Evolutionary conservation across 1,140 invertebrate species (phyloP), one percentile per base, ranked within the genome.

Genomic region (Formica exsecta): DNA sequence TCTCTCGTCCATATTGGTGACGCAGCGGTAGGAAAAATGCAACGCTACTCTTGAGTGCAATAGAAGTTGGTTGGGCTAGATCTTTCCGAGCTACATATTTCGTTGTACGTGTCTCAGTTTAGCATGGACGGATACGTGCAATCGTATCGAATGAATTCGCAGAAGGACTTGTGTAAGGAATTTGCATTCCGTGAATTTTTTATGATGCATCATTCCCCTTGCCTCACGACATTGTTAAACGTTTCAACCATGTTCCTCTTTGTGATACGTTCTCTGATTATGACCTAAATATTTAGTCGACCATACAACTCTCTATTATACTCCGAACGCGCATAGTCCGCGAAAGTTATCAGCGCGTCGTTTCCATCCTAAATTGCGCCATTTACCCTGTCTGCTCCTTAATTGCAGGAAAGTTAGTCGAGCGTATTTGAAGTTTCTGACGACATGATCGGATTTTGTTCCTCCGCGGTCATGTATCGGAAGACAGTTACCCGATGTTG

Each of bases 401-500:
- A 83, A 83, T 83, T 73, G 79, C 38, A 38, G 54, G 36, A 61
- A 74, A 83, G 79, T 83, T 83, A 61, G 54, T 32, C 54, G 36
- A 73, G 36, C 66, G 38, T 44, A 70, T 79, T 68, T 70, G 38
- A 81, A 86, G 74, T 80, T 86, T 80, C 75, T 25, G 44, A 48
- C 38, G 51, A 65, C 59, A 66, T 44, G 81, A 85, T 85, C 59
- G 51, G 36, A 32, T 77, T 79, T 68, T 59, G 75, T 83, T 83
- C 79, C 62, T 83, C 38, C 25, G 38, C 54, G 68, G 3, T 13
- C 32, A 25, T 83, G 65, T 71, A 70, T 64, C 32, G 76, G 59
- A 62, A 59, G 64, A 83, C 54, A 64, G 85, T 86, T 86, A 61
- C n/a, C 62, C 77, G 41, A 38, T 68, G 76, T 85, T 79, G 61